A percentile compares a stretch with the other conserved stretches of the same genome.
phyloP scores from a whole-genome alignment of 1,140 invertebrate species.

The Homarus americanus region DNA sequence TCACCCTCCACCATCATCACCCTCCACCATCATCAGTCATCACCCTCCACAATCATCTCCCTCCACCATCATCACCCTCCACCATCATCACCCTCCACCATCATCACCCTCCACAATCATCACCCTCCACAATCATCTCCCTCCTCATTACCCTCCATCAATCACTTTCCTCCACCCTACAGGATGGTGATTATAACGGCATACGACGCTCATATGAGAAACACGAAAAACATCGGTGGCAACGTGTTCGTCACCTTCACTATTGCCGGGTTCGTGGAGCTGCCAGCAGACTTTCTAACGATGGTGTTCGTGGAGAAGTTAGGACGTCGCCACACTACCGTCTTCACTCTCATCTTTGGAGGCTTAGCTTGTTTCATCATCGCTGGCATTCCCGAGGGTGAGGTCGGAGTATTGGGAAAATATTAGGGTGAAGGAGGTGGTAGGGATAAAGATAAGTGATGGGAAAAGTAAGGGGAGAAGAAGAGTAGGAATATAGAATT shows the following conservation, averaged over 20 bases:
- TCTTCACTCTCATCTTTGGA: slow-evolving; percentile 79
- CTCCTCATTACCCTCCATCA: too few species aligned
- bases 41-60: too few species aligned
- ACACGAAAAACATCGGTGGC: slow-evolving; percentile 63
- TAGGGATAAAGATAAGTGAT: background rate
- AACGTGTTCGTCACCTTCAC: slow-evolving; percentile 91
- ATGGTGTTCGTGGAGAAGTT: slow-evolving; percentile 88
- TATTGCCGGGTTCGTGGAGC: slow-evolving; percentile 87
- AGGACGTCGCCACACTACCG: slow-evolving; percentile 90
- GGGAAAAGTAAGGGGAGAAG: background rate
- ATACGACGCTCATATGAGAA: slow-evolving; percentile 66
- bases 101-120: background rate
- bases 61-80: too few species aligned
- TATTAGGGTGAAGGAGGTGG: background rate
- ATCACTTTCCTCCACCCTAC: background rate
- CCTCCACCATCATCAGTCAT: too few species aligned
- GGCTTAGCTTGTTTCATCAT: slow-evolving; percentile 13
- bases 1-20: too few species aligned
- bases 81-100: too few species aligned
- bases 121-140: too few species aligned
- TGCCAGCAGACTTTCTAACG: slow-evolving; percentile 90
- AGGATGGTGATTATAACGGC: slow-evolving; percentile 63
- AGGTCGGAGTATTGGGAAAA: background rate
- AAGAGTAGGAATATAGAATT: background rate
- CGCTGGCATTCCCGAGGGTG: slow-evolving; percentile 33